phyloP scores from a whole-genome alignment of 2,113 vertebrate genomes.

The Rhombomys opimus region DNA sequence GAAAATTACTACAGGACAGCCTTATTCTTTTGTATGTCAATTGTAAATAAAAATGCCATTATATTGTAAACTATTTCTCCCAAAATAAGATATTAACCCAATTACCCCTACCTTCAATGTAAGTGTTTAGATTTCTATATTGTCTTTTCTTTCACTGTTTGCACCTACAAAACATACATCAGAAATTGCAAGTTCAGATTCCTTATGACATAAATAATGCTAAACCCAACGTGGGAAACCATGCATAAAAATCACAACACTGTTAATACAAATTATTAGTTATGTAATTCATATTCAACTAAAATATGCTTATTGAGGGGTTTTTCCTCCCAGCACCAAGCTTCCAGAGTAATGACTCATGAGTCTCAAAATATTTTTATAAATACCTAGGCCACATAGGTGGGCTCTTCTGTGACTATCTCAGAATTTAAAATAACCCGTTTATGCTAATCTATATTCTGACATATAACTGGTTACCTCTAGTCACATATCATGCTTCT shows the following conservation, averaged over 20 bases:
- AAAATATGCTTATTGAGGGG: background rate
- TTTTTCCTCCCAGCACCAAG: too few relatives aligned
- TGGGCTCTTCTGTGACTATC: too few relatives aligned
- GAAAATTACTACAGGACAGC: background rate
- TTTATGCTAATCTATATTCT: too few relatives aligned
- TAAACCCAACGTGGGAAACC: background rate
- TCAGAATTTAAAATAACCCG: too few relatives aligned
- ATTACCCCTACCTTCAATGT: background rate
- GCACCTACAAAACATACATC: background rate
- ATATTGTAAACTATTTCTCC: background rate
- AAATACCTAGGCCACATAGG: too few relatives aligned
- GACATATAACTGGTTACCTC: too few relatives aligned
- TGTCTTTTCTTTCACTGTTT: background rate
- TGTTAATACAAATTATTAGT: background rate
- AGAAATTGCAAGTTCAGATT: background rate
- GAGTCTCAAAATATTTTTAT: too few relatives aligned
- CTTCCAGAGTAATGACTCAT: too few relatives aligned
- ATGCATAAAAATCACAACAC: background rate
- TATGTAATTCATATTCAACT: background rate
- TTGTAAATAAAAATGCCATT: background rate
- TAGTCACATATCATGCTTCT: too few relatives aligned
- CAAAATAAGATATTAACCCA: background rate
- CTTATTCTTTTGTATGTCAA: background rate
- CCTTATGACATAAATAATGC: background rate
- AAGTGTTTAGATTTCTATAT: background rate